phyloP scores from a whole-genome alignment of 2,797 vertebrate genomes.

The Naso thynnoides region DNA sequence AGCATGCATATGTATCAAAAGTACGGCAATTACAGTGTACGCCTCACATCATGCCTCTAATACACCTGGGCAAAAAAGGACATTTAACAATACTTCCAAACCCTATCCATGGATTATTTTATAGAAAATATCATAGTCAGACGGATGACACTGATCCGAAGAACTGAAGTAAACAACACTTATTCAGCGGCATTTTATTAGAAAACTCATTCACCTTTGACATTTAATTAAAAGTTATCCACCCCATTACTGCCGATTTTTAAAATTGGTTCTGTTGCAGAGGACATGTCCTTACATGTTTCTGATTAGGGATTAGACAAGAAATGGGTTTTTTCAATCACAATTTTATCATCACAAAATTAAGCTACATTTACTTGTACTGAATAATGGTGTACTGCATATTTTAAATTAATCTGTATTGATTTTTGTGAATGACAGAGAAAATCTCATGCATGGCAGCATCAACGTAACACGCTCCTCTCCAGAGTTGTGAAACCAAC shows the following conservation, averaged over 20 bases:
- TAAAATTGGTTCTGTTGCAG: background rate
- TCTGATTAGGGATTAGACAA: background rate
- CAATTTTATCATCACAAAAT: background rate
- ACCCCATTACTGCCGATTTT: background rate
- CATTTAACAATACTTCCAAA: background rate
- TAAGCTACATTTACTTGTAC: background rate
- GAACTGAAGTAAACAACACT: background rate
- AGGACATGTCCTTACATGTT: background rate
- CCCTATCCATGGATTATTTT: too few species aligned
- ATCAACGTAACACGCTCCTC: background rate
- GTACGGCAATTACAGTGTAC: background rate
- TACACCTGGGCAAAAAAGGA: too few species aligned
- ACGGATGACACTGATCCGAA: background rate
- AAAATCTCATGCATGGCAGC: slow-evolving; percentile 5
- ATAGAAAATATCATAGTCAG: background rate
- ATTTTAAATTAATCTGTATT: background rate
- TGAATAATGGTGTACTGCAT: background rate
- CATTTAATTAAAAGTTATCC: background rate
- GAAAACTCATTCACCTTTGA: background rate
- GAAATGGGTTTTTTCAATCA: background rate
- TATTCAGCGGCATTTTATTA: background rate
- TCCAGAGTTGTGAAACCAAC: slow-evolving; percentile 12
- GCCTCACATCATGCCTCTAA: too few species aligned
- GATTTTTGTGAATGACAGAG: background rate
- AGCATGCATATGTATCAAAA: background rate